Evolutionary conservation across 2,113 vertebrate species (phyloP).

Genomic region (Cephalophus harveyi): DNA sequence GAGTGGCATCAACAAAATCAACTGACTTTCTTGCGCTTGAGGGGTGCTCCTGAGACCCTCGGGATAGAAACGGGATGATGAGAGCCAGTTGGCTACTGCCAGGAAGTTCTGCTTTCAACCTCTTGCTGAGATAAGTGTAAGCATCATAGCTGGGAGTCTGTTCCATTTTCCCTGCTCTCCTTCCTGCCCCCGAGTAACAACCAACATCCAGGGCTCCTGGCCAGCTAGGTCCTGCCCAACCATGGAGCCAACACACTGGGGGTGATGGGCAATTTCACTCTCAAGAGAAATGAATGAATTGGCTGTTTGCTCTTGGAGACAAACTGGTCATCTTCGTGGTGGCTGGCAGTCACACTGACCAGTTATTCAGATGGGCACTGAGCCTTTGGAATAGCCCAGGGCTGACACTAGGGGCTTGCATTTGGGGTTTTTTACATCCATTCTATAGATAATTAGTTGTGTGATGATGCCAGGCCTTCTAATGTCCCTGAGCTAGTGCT

Average conservation of each 20-base stretch:
- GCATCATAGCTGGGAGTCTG: background rate
- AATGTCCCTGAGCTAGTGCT: background rate
- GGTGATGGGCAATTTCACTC: background rate
- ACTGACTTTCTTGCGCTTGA: background rate
- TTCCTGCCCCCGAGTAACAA: background rate
- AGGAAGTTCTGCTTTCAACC: background rate
- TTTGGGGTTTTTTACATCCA: background rate
- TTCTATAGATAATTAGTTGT: background rate
- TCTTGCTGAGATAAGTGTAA: background rate
- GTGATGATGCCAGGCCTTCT: background rate
- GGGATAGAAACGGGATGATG: background rate
- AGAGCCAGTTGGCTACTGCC: background rate
- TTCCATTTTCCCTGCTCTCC: background rate
- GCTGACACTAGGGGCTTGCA: background rate
- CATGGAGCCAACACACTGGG: background rate
- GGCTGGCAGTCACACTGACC: background rate
- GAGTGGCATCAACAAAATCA: background rate
- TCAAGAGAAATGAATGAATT: background rate
- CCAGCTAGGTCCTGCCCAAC: background rate
- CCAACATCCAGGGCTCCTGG: background rate
- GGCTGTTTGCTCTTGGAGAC: background rate
- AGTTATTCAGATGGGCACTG: background rate
- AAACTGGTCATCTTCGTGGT: background rate
- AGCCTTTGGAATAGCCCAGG: background rate
- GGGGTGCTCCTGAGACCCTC: background rate